Base-by-base conservation (phyloP, 2,797 vertebrate species). In the Toxotes lorentzi region DNA sequence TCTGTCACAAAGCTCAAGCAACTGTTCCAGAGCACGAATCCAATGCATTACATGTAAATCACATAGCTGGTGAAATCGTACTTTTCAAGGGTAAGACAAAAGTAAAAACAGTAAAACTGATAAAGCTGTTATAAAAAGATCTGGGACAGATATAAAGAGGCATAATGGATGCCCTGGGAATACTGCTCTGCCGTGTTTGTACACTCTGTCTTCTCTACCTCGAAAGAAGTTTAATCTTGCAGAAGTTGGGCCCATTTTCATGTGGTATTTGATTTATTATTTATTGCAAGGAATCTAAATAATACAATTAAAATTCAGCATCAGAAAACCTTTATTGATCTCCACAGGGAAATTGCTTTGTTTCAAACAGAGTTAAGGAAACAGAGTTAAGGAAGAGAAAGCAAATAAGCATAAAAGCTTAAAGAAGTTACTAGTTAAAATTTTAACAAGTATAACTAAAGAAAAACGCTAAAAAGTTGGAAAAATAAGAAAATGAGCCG, bases 51-150 rank as follows among this genome's bases (percentile, higher is more conserved):
- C 57, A 64, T 62, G 50, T 51, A 24, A 34, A 70, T 80, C 75
- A 81, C 64, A 77, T 7, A 63, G 45, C 51, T 8, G 19, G 27
- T 65, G 45, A 56, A 67, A 71, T 45, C 58, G 51, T 32, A 56
- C 21, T 66, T 78, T 76, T 68, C 66, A 70, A 83, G 43, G 63
- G 27, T 82, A 76, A 76, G 85, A 81, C 23, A 58, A 63, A 84
- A 82, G 35, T 50, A 50, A 54, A 75, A 71, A 54, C 5, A 23
- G 24, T 24, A 48, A 68, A 78, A 69, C 32, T 47, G 32, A 38
- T 47, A 16, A 59, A 51, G 34, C 23, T 50, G 24, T 60, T 73
- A 24, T 76, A 71, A 73, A 79, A 47, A 67, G 50, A 76, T 82
- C 53, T 79, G 32, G 69, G 47, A 56, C 45, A 73, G 41, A 63